Conservation (phyloP, 2,113 vertebrate species). For the Anarhynchus alexandrinus region DNA sequence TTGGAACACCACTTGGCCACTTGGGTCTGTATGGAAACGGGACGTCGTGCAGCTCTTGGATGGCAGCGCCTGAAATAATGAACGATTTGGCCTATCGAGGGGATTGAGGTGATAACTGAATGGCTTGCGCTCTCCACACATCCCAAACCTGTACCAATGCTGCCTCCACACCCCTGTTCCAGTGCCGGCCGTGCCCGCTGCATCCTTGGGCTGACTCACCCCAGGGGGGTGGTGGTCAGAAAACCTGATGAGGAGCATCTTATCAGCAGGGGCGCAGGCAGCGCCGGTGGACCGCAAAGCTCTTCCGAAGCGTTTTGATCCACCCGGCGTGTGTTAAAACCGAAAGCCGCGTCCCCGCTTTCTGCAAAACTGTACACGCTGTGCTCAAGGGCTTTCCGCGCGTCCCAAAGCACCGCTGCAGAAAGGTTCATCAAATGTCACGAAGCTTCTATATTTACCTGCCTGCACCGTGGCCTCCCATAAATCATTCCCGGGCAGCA, state of each 20-base stretch:
- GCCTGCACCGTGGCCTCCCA: background rate
- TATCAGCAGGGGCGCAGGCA: background rate
- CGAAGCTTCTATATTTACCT: background rate
- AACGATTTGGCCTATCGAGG: background rate
- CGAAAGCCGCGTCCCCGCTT: background rate
- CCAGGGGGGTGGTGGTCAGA: too few relatives aligned
- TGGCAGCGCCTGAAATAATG: background rate
- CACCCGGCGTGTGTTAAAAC: rapidly evolving
- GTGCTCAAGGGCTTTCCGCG: background rate
- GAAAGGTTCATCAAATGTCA: background rate
- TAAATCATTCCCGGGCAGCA: background rate
- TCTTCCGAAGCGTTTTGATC: background rate
- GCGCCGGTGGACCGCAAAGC: background rate
- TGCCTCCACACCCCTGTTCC: rapidly evolving
- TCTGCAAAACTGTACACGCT: rapidly evolving
- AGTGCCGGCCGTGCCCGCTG: background rate
- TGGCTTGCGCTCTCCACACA: background rate
- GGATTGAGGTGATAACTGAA: background rate
- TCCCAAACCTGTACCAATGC: background rate
- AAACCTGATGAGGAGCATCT: background rate
- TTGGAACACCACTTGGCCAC: background rate
- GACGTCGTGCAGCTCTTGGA: rapidly evolving
- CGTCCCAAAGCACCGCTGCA: background rate
- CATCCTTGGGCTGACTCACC: background rate
- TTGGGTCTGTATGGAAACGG: rapidly evolving